Base-by-base conservation (phyloP, 2,113 vertebrate species). In the Pyxicephalus adspersus region DNA sequence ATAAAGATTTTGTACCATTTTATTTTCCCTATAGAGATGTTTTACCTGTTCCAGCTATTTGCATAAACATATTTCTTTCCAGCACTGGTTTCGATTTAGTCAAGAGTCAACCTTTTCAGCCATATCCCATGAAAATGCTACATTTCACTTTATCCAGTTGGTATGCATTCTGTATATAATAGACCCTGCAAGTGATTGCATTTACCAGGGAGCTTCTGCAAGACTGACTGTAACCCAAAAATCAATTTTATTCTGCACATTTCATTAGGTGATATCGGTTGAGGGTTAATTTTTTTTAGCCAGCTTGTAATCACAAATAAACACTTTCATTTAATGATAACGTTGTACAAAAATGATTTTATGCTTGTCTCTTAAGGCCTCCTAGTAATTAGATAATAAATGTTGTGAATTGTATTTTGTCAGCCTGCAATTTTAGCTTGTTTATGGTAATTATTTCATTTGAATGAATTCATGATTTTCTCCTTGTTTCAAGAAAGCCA, bases 381-480 rank as follows among this genome's bases (percentile, higher is more conserved):
- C 25, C 20, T 52, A 22, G 71, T 65, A 82, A 82, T 82, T 73
- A 82, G 51, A 26, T 58, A 34, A 75, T 75, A 75, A 71, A 34
- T 15, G 23, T n/a, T 38, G 29, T 51, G 18, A 54, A 81, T 55
- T 65, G n/a, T 34, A 60, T 72, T 80, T 63, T 72, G 45, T 20
- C 58, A 64, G 45, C 25, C 78, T 31, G 67, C 45, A 60, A 80
- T 71, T 64, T 63, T 64, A 52, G 6, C n/a, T 50, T 11, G 45
- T 61, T 63, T 63, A 71, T 72, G 45, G 22, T 80, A 80, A 80
- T 80, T 60, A 68, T 72, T 72, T 72, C 57, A 72, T 50, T 64
- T 57, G 25, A 38, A 60, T 45, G 38, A 64, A 80, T n/a, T 50
- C 31, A 15, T 68, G 25, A 80, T 4, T 54, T n/a, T 50, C 16